A percentile compares a stretch with the other conserved stretches of the same genome.
Evolutionary conservation across 2,888 invertebrate species (phyloP).

Genomic region (Eupithecia subfuscata): DNA sequence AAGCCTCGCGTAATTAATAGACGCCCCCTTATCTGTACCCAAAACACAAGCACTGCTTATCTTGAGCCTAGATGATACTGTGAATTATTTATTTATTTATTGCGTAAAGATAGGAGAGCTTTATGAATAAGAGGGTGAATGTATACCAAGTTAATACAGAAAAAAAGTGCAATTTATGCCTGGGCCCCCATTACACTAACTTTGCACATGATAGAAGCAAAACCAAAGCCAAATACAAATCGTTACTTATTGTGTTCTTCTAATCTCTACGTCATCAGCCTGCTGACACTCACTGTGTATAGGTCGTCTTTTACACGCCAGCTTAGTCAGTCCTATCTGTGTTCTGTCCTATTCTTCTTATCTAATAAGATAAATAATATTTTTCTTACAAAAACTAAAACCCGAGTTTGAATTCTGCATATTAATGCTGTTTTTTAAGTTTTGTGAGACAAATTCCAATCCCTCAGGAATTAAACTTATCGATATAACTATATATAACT

Average conservation of each 20-base stretch:
- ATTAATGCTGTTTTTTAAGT: not conserved
- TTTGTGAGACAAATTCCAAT: no score
- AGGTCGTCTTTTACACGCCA: not conserved
- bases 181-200: not conserved
- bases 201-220: not conserved
- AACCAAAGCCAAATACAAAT: not conserved
- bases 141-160: not conserved
- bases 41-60: no score
- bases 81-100: not conserved
- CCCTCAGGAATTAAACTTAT: no score
- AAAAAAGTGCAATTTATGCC: not conserved
- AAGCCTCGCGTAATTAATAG: no score
- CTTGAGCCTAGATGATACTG: no score
- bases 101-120: not conserved
- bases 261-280: not conserved
- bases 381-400: not conserved
- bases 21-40: no score
- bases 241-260: not conserved
- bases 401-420: not conserved
- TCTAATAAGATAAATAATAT: no score
- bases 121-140: not conserved
- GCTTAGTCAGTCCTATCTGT: not conserved
- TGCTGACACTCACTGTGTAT: not conserved
- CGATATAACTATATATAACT: no score
- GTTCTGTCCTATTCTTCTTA: not conserved